phyloP scores from a whole-genome alignment of 2,888 invertebrate genomes.

The Acanthoscelides obtectus region DNA sequence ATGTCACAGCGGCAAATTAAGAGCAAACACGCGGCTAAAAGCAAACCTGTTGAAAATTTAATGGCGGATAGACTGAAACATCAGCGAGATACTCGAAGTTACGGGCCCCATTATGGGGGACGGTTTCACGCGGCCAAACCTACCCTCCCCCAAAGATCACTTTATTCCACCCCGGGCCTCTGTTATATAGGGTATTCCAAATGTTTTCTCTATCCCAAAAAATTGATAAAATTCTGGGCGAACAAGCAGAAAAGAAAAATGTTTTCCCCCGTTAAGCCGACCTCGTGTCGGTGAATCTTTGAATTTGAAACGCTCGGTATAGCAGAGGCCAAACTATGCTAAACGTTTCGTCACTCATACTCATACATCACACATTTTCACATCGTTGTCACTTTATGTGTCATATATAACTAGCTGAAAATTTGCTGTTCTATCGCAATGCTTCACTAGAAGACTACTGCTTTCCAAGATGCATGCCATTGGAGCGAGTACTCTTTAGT shows the following conservation, averaged over 20 bases:
- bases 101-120: background rate
- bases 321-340: background rate
- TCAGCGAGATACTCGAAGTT: background rate
- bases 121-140: background rate
- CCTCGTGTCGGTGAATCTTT: too few relatives aligned
- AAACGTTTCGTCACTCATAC: background rate
- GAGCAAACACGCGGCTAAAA: background rate
- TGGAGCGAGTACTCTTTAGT: background rate
- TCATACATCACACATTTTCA: constrained; percentile 22
- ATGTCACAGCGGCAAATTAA: background rate
- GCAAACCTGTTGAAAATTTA: constrained; percentile 13
- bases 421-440: background rate
- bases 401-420: constrained; percentile 4
- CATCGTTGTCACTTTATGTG: constrained; percentile 16
- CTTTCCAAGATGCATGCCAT: background rate
- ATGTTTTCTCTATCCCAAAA: too few relatives aligned
- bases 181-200: too few relatives aligned
- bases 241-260: too few relatives aligned
- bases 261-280: too few relatives aligned
- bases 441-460: background rate
- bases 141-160: background rate
- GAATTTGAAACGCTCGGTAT: too few relatives aligned
- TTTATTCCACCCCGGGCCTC: background rate
- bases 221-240: too few relatives aligned
- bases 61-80: constrained; percentile 18